Evolutionary conservation across 2,113 vertebrate species (phyloP), one percentile per base, ranked within the genome.

Genomic region (Chaenocephalus aceratus): DNA sequence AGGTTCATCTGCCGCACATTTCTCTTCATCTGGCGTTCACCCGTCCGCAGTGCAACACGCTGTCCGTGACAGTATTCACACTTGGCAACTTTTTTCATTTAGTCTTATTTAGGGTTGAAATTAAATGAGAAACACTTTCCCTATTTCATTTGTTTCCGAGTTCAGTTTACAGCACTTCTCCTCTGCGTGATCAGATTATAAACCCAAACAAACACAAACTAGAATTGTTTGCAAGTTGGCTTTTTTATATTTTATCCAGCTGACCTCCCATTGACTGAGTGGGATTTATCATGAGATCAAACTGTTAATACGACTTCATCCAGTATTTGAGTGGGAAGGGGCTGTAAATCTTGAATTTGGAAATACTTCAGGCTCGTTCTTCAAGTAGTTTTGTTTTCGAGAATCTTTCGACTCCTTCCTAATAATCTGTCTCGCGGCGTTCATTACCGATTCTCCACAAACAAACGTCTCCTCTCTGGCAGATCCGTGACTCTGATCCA

Each of bases 401-500:
- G 6, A 21, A 18, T 46, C 6, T 66, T 14, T 67, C 77, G 52
- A 75, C 56, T 66, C n/a, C 48, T 67, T 63, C 48, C 46, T 78
- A 78, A 72, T 79, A 84, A 83, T 84, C 41, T 41, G 36, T 12
- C 10, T 16, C 18, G 63, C 48, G 63, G 72, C 65, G 82, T 85
- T 83, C 72, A 67, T 83, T 82, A 77, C 61, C 2, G 66, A 83
- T 61, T 70, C 82, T 71, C 62, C 62, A 75, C 75, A 86, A 86
- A 88, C 66, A 83, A 84, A 84, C n/a, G 70, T 77, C 69, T 88
- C 78, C 53, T 82, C 60, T 82, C 72, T 86, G 84, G 82, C 75
- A 87, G 77, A 89, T 90, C 69, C 79, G 84, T 67, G 72, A 86
- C 77, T 86, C 67, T 88, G 83, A 89, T 88, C 86, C 81, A 85